Percentiles rank a stretch among this genome's conserved stretches.
These are phyloP conservation scores for fruit fly (Drosophila melanogaster) DNA, from an alignment of 1,140 invertebrate genomes.

Conservation along the genomic window Release_6_plus_ISO1_MT NT_033777.3:17326501-17327000, in stretches of 20 bases:
- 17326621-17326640: too few species aligned
- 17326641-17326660: too few species aligned
- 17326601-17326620: too few species aligned
- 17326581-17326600: too few species aligned
- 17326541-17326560: too few species aligned
- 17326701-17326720: neutral
- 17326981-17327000: constrained; percentile 22
- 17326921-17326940: constrained; percentile 44
- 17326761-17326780: constrained; percentile 60
- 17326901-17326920: constrained; percentile 70
- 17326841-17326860: constrained; percentile 65
- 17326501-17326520: too few species aligned
- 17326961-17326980: neutral
- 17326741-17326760: constrained; percentile 49
- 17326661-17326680: too few species aligned
- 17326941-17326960: constrained; percentile 28
- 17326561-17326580: too few species aligned
- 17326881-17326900: constrained; percentile 68
- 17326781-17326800: constrained; percentile 58
- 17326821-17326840: constrained; percentile 20
- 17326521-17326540: too few species aligned
- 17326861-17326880: constrained; percentile 65
- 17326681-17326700: too few species aligned
- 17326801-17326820: constrained; percentile 31
- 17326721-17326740: neutral